Percentiles rank a stretch among this genome's conserved stretches.
These are phyloP conservation scores for Cavia porcellus DNA, from an alignment of 2,113 vertebrate species.

Conservation along the genomic window DNA sequence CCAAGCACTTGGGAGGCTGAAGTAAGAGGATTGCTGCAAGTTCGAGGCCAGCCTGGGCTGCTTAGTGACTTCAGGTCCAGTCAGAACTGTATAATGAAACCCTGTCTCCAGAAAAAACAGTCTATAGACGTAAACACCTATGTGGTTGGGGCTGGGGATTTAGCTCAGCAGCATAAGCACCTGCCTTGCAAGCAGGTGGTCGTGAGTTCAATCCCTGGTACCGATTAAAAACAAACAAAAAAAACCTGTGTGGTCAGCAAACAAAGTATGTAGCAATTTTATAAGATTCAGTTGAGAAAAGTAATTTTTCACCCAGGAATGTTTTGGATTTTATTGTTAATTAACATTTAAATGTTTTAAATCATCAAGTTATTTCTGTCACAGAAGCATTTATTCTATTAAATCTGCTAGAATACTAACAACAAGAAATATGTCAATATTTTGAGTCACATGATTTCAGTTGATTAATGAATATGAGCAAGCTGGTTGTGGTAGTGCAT, in stretches of 20 bases:
- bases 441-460: constrained; percentile 28
- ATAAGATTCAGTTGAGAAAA: constrained; percentile 3
- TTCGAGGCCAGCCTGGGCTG: not conserved
- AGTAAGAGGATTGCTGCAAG: not conserved
- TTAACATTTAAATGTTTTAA: constrained; percentile 7
- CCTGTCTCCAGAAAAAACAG: not conserved
- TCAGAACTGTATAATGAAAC: not conserved
- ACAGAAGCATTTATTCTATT: not conserved
- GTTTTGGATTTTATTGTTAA: constrained; percentile 32
- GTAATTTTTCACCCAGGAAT: constrained; percentile 7
- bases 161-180: no score
- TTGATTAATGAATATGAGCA: constrained; percentile 31
- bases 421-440: not conserved
- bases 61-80: not conserved
- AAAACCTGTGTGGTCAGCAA: not conserved
- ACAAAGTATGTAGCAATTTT: not conserved
- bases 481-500: not conserved
- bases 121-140: not conserved
- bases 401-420: not conserved
- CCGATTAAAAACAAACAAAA: no score
- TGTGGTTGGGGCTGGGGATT: no score
- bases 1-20: not conserved
- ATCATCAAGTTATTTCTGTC: not conserved
- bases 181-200: no score
- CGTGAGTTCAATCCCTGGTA: no score